phyloP scores from a whole-genome alignment of 2,797 vertebrate genomes.

The Babyrousa celebensis region DNA sequence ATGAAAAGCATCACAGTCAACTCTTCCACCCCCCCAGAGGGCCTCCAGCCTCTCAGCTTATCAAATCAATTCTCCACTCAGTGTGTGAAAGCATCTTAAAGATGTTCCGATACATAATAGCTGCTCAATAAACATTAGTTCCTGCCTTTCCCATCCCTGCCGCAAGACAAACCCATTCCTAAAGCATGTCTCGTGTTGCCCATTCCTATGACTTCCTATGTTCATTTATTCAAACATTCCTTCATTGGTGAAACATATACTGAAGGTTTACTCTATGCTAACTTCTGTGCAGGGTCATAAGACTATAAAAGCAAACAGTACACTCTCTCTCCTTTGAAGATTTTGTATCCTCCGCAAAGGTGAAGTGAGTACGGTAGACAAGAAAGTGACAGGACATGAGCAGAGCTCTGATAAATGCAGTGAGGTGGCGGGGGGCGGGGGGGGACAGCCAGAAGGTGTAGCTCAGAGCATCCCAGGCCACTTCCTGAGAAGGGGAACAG shows the following conservation, averaged over 20 bases:
- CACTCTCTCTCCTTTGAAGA: neutral
- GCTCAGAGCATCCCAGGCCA: neutral
- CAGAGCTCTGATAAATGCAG: neutral
- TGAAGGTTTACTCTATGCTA: neutral
- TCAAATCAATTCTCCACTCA: neutral
- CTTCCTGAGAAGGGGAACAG: neutral
- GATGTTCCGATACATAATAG: neutral
- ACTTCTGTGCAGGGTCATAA: neutral
- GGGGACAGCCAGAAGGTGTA: no score
- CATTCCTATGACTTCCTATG: no score
- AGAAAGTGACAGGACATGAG: accelerated
- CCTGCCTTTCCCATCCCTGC: neutral
- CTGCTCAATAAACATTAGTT: neutral
- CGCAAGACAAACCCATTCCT: neutral
- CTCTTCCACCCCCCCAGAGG: neutral
- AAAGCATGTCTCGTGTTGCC: neutral
- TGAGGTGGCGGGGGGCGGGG: accelerated
- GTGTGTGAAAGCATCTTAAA: neutral
- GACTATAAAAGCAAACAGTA: neutral
- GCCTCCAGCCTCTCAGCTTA: neutral
- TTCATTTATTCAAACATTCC: neutral
- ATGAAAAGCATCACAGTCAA: neutral
- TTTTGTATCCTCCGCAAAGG: no score
- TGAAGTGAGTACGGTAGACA: no score
- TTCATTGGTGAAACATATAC: neutral